phyloP scores from a whole-genome alignment of 2,113 vertebrate species.

The Echinops telfairi region DNA sequence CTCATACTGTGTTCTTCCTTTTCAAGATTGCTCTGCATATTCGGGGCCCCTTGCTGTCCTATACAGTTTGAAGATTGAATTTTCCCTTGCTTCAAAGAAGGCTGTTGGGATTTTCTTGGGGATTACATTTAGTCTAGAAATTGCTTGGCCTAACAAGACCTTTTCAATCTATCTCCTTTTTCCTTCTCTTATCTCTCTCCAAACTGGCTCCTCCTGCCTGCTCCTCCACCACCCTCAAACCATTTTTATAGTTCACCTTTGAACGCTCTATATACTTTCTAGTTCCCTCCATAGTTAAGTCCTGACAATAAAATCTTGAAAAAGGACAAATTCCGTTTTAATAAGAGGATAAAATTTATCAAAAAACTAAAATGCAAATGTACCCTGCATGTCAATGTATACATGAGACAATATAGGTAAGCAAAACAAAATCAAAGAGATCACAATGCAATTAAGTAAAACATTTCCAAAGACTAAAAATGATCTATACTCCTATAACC shows the following conservation, averaged over 20 bases:
- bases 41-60: background rate
- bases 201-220: background rate
- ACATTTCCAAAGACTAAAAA: background rate
- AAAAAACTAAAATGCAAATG: slow-evolving; percentile 37
- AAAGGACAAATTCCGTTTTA: background rate
- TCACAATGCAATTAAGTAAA: slow-evolving; percentile 1
- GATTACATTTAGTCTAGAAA: background rate
- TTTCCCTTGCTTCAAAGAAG: background rate
- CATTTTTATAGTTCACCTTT: background rate
- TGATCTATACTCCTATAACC: background rate
- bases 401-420: background rate
- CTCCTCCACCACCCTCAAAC: background rate
- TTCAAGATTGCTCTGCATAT: background rate
- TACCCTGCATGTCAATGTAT: background rate
- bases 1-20: background rate
- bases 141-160: background rate
- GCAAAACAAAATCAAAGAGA: background rate
- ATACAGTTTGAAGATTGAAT: background rate
- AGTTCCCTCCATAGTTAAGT: background rate
- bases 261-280: background rate
- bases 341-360: slow-evolving; percentile 17
- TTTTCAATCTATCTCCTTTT: background rate
- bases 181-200: background rate
- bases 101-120: background rate
- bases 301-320: background rate